Evolutionary conservation across 1,140 invertebrate genomes (phyloP).

Genomic region (Ericerus pela): DNA sequence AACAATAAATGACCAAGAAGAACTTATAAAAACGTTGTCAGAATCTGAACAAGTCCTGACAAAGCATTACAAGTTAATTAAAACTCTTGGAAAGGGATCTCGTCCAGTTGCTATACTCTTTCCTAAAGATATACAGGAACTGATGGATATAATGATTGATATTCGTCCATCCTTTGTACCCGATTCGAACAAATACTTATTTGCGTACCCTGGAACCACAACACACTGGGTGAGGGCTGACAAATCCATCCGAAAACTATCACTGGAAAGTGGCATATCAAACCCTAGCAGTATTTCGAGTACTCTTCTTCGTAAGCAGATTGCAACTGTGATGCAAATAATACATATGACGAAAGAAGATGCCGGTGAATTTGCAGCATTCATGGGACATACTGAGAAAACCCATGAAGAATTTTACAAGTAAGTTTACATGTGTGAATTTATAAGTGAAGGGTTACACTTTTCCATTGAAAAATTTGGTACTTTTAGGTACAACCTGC

Average conservation of each 20-base stretch:
- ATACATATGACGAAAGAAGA: not conserved
- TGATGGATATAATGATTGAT: not conserved
- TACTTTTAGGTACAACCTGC: no score
- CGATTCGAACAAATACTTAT: not conserved
- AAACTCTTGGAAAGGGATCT: not conserved
- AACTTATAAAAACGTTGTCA: not conserved
- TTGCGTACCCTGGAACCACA: not conserved
- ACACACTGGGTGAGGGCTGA: not conserved
- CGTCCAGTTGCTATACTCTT: not conserved
- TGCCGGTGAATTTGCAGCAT: not conserved
- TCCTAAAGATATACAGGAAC: not conserved
- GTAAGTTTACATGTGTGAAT: no score
- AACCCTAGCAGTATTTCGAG: not conserved
- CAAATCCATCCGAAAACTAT: not conserved
- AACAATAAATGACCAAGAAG: not conserved
- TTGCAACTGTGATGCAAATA: not conserved
- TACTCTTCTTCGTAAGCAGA: not conserved
- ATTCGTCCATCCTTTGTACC: not conserved
- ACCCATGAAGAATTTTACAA: slow-evolving; percentile 1
- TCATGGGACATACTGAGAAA: slow-evolving; percentile 6
- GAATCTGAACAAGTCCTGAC: not conserved
- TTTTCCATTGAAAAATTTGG: no score
- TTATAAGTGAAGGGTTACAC: no score
- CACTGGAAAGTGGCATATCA: not conserved
- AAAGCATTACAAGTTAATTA: not conserved